phyloP scores from a whole-genome alignment of 2,888 invertebrate species.

The Ophion costatus region DNA sequence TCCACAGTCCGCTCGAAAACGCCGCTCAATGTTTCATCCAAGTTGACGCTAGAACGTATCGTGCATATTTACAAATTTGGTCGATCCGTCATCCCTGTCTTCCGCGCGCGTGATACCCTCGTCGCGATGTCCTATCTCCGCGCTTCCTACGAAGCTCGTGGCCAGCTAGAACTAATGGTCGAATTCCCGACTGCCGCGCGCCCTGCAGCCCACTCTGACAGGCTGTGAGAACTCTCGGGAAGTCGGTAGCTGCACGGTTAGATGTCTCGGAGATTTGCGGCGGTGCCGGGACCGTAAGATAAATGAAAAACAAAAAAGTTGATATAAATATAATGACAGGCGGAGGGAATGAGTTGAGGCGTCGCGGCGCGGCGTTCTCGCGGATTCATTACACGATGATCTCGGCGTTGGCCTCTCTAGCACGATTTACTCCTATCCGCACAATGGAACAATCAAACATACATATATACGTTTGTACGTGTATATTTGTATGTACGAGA shows the following conservation, averaged over 20 bases:
- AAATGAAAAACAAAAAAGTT: conserved; percentile 2
- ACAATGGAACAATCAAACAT: conserved; percentile 46
- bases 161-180: conserved; percentile 12
- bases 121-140: not conserved
- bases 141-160: conserved; percentile 10
- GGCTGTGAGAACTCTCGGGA: conserved; percentile 63
- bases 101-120: not conserved
- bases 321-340: not conserved
- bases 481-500: not conserved
- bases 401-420: conserved; percentile 49
- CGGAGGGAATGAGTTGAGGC: conserved; percentile 29
- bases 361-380: conserved; percentile 38
- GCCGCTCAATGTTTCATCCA: not conserved
- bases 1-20: not conserved
- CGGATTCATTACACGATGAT: conserved; percentile 59
- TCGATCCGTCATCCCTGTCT: not conserved
- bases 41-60: not conserved
- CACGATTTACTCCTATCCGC: conserved; percentile 46
- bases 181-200: not conserved
- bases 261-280: conserved; percentile 44
- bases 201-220: conserved; percentile 57
- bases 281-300: conserved; percentile 1
- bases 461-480: conserved; percentile 4
- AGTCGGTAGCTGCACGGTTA: conserved; percentile 28
- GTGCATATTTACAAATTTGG: not conserved